phyloP scores from a whole-genome alignment of 1,140 invertebrate genomes.

The Scaptomyza montana region DNA sequence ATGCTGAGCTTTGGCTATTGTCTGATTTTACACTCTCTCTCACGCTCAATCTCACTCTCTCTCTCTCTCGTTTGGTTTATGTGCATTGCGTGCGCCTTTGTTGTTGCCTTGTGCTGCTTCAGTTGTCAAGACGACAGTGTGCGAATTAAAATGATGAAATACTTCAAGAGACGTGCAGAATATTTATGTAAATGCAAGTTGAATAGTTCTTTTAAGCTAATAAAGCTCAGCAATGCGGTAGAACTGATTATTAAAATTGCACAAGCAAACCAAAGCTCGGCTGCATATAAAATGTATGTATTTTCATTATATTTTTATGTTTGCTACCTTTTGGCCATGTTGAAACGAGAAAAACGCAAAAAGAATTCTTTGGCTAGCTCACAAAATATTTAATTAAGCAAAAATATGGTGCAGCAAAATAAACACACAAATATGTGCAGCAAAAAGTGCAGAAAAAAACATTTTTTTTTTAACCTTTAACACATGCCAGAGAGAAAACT shows the following conservation, averaged over 20 bases:
- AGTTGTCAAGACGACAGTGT: constrained; percentile 61
- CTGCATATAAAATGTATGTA: background rate
- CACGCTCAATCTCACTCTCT: constrained; percentile 16
- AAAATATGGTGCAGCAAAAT: constrained; percentile 64
- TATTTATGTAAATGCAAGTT: constrained; percentile 8
- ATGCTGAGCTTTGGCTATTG: constrained; percentile 58
- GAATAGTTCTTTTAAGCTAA: background rate
- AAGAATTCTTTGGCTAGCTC: constrained; percentile 46
- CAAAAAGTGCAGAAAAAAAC: constrained; percentile 4
- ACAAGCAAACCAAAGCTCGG: constrained; percentile 21
- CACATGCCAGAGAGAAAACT: constrained; percentile 23
- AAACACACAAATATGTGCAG: constrained; percentile 46
- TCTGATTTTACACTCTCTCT: constrained; percentile 47
- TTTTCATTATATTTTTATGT: constrained; percentile 4
- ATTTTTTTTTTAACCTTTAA: constrained; percentile 37
- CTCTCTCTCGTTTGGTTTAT: constrained; percentile 10
- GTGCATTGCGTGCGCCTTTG: constrained; percentile 16
- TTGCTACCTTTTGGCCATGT: constrained; percentile 21
- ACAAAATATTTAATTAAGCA: constrained; percentile 80
- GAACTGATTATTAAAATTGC: constrained; percentile 56
- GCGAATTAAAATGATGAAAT: constrained; percentile 79
- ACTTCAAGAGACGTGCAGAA: constrained; percentile 32
- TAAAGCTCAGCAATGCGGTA: constrained; percentile 34
- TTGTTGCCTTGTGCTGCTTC: constrained; percentile 3
- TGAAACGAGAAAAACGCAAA: constrained; percentile 20